Percentiles rank a stretch among this genome's conserved stretches.
Evolutionary conservation across 2,888 invertebrate species (phyloP).

Genomic region (Urechis unicinctus): DNA sequence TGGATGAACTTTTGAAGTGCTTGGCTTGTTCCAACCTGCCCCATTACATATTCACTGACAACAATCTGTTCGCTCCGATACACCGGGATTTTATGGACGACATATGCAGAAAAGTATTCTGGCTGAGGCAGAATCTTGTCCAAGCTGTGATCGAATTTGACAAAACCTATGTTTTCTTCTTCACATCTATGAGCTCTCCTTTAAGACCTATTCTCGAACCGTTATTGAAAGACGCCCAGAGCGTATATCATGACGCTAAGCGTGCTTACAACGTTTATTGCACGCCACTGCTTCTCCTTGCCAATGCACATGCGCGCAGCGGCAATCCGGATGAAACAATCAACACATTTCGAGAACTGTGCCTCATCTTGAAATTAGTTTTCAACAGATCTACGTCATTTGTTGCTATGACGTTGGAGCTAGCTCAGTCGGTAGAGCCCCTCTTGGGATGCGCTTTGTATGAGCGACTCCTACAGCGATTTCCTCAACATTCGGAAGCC

Average conservation of each 20-base stretch:
- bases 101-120: neutral
- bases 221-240: neutral
- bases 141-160: neutral
- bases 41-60: constrained; percentile 26
- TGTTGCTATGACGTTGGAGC: neutral
- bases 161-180: neutral
- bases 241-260: neutral
- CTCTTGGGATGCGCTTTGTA: too few species aligned
- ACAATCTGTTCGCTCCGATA: constrained; percentile 25
- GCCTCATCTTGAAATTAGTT: neutral
- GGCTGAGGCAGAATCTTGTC: neutral
- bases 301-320: neutral
- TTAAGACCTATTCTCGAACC: neutral
- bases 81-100: constrained; percentile 2
- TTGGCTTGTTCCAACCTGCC: constrained; percentile 23
- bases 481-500: neutral
- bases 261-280: neutral
- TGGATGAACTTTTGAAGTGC: constrained; percentile 24
- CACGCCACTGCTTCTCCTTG: neutral
- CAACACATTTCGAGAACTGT: neutral
- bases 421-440: too few species aligned
- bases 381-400: neutral
- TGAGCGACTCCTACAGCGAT: neutral
- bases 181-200: neutral
- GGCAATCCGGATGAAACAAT: neutral